Evolutionary conservation across 2,797 vertebrate species (phyloP).

Genomic region (Scarus forsteni): DNA sequence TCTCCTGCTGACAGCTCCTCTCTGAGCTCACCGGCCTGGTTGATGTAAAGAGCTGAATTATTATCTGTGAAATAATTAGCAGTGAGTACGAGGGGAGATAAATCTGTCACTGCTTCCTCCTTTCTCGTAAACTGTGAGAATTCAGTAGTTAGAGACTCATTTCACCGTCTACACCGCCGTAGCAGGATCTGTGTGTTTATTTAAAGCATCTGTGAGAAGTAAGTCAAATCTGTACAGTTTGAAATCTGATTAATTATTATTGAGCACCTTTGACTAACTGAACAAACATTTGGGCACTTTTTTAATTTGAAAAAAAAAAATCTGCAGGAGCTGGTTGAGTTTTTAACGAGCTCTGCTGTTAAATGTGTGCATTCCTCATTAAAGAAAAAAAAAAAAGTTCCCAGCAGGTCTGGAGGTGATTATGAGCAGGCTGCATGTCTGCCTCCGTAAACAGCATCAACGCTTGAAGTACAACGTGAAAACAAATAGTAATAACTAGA

Average conservation of each 20-base stretch:
- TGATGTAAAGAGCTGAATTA: conserved; percentile 58
- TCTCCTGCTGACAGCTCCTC: conserved; percentile 43
- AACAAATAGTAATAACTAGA: conserved; percentile 35
- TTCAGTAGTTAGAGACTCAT: conserved; percentile 5
- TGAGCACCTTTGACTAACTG: no score
- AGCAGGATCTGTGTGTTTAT: not conserved
- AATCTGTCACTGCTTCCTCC: conserved; percentile 52
- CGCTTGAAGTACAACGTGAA: conserved; percentile 30
- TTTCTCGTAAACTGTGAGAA: conserved; percentile 45
- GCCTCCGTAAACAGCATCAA: conserved; percentile 43
- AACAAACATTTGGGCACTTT: no score
- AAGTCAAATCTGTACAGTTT: not conserved
- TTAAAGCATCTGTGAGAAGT: not conserved
- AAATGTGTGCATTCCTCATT: conserved; percentile 47
- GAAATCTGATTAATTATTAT: no score
- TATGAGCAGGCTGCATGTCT: conserved; percentile 45
- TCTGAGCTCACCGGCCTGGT: conserved; percentile 39
- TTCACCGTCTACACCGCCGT: not conserved
- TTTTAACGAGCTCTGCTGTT: conserved; percentile 53
- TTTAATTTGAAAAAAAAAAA: no score
- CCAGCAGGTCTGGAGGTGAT: conserved; percentile 58
- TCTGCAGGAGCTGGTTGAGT: not conserved
- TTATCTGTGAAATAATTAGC: conserved; percentile 61
- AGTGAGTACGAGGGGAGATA: conserved; percentile 44
- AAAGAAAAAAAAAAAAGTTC: conserved; percentile 22